These are phyloP conservation scores for Cotesia congregata DNA, from an alignment of 2,888 invertebrate genomes.

Conservation along the genomic window DNA sequence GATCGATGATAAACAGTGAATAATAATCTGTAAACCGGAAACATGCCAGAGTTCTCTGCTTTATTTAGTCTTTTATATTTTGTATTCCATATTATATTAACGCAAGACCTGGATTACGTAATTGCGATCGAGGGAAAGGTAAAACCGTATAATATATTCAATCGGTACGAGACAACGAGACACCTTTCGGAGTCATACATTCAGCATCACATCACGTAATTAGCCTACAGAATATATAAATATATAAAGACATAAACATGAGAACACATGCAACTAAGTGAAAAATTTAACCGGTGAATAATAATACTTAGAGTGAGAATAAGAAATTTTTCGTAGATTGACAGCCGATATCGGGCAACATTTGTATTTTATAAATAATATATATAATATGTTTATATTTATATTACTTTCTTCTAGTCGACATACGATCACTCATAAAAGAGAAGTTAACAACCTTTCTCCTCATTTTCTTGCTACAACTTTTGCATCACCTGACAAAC, in stretches of 20 bases:
- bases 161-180: constrained; percentile 18
- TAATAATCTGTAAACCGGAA: too few relatives aligned
- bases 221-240: not conserved
- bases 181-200: constrained; percentile 11
- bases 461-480: not conserved
- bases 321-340: constrained; percentile 51
- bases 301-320: constrained; percentile 5
- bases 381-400: constrained; percentile 1
- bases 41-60: too few relatives aligned
- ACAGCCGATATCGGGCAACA: constrained; percentile 51
- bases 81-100: not conserved
- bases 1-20: too few relatives aligned
- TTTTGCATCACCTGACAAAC: not conserved
- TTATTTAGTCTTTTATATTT: too few relatives aligned
- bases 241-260: not conserved
- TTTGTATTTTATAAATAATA: not conserved
- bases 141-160: constrained; percentile 1
- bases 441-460: not conserved
- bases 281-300: not conserved
- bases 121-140: constrained; percentile 28
- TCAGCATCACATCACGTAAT: not conserved
- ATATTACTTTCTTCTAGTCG: constrained; percentile 39
- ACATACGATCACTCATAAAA: constrained; percentile 5
- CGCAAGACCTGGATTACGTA: not conserved
- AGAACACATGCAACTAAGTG: too few relatives aligned